Conservation (phyloP, 2,797 vertebrate species). For the Acestrorhynchus altus region DNA sequence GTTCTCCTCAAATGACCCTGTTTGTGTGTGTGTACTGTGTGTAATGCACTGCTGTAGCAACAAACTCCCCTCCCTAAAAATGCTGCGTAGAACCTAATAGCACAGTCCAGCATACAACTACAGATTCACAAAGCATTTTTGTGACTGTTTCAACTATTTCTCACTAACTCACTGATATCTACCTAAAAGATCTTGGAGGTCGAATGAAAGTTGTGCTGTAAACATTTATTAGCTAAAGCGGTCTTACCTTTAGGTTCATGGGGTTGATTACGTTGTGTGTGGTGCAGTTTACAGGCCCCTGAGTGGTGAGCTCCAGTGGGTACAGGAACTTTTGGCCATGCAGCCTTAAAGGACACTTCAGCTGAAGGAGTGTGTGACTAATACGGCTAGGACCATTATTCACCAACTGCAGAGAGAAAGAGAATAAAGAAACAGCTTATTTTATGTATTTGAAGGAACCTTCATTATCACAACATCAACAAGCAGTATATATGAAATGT, state of each 20-base stretch:
- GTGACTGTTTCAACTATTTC: too few species aligned
- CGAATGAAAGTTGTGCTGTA: too few species aligned
- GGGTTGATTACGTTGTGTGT: constrained; percentile 78
- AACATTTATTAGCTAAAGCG: too few species aligned
- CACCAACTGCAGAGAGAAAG: constrained; percentile 78
- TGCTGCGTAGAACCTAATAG: neutral
- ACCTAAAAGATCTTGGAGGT: too few species aligned
- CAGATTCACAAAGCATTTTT: too few species aligned
- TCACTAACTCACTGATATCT: too few species aligned
- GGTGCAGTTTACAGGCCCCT: constrained; percentile 86
- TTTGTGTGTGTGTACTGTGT: constrained; percentile 8
- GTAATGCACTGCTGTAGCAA: neutral
- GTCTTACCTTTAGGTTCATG: constrained; percentile 79
- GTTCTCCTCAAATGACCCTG: constrained; percentile 47
- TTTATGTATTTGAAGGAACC: neutral
- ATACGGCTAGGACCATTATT: constrained; percentile 91
- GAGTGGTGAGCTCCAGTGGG: constrained; percentile 79
- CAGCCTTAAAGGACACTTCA: constrained; percentile 84
- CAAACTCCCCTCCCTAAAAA: constrained; percentile 19
- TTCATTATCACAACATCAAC: neutral
- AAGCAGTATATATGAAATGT: neutral
- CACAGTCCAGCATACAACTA: neutral
- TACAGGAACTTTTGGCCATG: constrained; percentile 84
- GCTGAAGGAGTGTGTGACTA: constrained; percentile 83
- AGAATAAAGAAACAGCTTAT: neutral